Evolutionary conservation across 2,888 invertebrate genomes (phyloP), one percentile per base, ranked within the genome.

Genomic region (Diabrotica balteata): DNA sequence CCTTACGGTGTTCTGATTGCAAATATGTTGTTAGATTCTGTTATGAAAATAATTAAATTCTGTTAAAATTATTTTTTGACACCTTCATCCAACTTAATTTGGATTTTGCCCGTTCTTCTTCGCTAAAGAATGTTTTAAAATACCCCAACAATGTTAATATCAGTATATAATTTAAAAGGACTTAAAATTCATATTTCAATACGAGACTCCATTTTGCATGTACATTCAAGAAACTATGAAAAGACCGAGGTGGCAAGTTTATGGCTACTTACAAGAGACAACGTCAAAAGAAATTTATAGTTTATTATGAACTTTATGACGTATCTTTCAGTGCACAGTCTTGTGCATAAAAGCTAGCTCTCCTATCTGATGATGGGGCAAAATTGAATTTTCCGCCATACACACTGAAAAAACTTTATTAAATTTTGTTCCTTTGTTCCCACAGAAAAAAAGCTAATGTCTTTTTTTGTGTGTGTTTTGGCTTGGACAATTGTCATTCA

Each of bases 211-310:
- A 62, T 62, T 62, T 62, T 54, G 62, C 54, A 53, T 53, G 62
- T 62, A 63, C 58, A 63, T 57, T 57, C 45, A 63, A 57, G 49
- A 57, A 63, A 47, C 17, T 63, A 63, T 57, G 50, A 51, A 63
- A 62, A 53, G 57, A 63, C 50, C 63, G 57, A 58, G 57, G 63
- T 57, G 57, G 63, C 32, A 63, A 17, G 4, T 64, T 64, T 64
- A 64, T 64, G 44, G 63, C 51, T 51, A 58, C 63, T 64, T 64
- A 52, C 58, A 46, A 10, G 52, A 64, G 58, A 64, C 63, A 58
- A 64, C 57, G 32, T 64, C 63, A 64, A 64, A 55, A 58, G 58
- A 51, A 64, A 64, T 64, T 64, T 64, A 64, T 64, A 51, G 63
- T 64, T 58, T 64, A 64, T 64, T 52, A 64, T 64, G 63, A 51